phyloP scores from a whole-genome alignment of 2,113 vertebrate species.

The Isichthys henryi region DNA sequence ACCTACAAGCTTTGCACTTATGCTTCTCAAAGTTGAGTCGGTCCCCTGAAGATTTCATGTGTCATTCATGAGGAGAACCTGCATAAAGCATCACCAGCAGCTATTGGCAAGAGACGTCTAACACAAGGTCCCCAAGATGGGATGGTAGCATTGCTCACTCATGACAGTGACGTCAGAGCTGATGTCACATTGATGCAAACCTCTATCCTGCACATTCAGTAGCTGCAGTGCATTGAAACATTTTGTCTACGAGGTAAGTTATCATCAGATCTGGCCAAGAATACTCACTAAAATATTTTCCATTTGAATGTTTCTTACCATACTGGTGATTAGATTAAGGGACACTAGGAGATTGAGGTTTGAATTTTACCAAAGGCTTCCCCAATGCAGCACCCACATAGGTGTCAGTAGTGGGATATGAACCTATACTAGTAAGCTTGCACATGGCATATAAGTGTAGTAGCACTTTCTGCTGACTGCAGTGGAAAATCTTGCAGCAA shows the following conservation, averaged over 20 bases:
- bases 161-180: background rate
- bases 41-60: background rate
- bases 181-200: background rate
- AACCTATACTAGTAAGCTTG: background rate
- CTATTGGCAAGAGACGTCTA: background rate
- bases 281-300: background rate
- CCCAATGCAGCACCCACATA: background rate
- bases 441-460: background rate
- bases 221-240: background rate
- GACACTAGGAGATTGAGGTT: background rate
- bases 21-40: background rate
- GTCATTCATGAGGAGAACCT: slow-evolving; percentile 5
- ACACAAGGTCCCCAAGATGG: background rate
- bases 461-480: background rate
- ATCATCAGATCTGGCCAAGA: background rate
- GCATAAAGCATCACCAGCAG: background rate
- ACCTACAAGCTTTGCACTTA: background rate
- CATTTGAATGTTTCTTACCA: background rate
- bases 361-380: background rate
- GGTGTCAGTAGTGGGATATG: background rate
- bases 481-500: background rate
- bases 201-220: background rate
- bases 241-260: background rate
- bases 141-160: background rate
- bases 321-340: background rate